phyloP scores from a whole-genome alignment of 2,888 invertebrate genomes.

The Mylabris sibirica region DNA sequence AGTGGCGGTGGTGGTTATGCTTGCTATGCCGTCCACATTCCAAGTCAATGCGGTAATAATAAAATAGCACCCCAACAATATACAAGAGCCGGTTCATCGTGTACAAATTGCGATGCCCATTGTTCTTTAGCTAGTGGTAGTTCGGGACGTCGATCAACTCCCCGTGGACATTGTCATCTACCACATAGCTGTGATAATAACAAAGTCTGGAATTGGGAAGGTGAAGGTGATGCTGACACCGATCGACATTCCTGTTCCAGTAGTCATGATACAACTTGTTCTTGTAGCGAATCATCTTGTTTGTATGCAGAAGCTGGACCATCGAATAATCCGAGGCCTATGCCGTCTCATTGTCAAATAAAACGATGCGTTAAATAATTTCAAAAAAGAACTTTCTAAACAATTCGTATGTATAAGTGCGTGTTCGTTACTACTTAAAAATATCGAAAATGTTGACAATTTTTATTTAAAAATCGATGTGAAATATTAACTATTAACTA shows the following conservation, averaged over 20 bases:
- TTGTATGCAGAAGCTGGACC: constrained; percentile 68
- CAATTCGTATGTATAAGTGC: not conserved
- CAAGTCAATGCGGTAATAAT: constrained; percentile 47
- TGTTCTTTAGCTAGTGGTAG: constrained; percentile 58
- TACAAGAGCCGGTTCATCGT: constrained; percentile 52
- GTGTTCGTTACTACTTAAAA: constrained; percentile 21
- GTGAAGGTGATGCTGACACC: constrained; percentile 62
- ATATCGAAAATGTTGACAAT: not conserved
- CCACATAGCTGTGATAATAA: constrained; percentile 57
- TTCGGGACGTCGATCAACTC: constrained; percentile 54
- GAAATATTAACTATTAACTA: not conserved
- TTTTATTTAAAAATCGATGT: not conserved
- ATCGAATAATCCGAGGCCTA: constrained; percentile 47
- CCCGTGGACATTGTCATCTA: constrained; percentile 53
- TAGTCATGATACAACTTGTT: constrained; percentile 67
- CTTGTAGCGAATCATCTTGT: constrained; percentile 71
- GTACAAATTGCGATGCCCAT: constrained; percentile 57
- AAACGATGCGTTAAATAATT: constrained; percentile 47
- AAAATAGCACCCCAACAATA: constrained; percentile 43
- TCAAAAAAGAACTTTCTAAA: not conserved
- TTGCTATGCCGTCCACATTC: constrained; percentile 59
- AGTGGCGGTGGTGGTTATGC: constrained; percentile 57
- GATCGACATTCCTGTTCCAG: constrained; percentile 63
- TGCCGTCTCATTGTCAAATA: constrained; percentile 50
- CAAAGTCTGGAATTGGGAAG: constrained; percentile 58